Conservation (phyloP, 1,140 invertebrate species). For the Neodiprion pinetum region DNA sequence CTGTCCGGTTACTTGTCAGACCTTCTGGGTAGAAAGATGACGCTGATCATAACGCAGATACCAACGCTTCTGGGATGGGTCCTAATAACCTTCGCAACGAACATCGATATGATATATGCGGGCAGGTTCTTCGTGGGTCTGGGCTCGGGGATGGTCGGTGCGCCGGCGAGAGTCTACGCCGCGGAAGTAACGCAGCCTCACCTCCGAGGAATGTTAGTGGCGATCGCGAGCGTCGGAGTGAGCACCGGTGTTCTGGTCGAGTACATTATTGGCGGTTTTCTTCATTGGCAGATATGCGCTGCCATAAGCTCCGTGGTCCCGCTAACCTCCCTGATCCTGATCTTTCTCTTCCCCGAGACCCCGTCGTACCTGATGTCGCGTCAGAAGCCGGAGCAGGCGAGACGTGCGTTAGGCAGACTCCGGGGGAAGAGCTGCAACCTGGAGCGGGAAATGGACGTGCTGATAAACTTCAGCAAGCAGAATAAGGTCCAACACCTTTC, state of each 20-base stretch:
- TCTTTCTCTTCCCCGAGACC: slow-evolving; percentile 74
- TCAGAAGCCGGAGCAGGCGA: slow-evolving; percentile 68
- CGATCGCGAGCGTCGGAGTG: slow-evolving; percentile 69
- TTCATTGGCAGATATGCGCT: slow-evolving; percentile 68
- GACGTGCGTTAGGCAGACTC: slow-evolving; percentile 66
- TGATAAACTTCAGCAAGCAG: slow-evolving; percentile 69
- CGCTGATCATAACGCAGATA: slow-evolving; percentile 72
- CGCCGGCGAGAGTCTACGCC: slow-evolving; percentile 73
- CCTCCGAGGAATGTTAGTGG: slow-evolving; percentile 71
- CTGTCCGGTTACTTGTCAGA: slow-evolving; percentile 78
- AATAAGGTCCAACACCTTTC: slow-evolving; percentile 68
- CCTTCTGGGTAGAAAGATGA: slow-evolving; percentile 68
- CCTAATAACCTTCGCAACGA: slow-evolving; percentile 65
- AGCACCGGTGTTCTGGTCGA: slow-evolving; percentile 69
- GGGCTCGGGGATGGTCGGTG: slow-evolving; percentile 74
- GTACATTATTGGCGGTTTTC: slow-evolving; percentile 68
- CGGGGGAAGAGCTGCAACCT: slow-evolving; percentile 70
- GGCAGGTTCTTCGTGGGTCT: slow-evolving; percentile 70
- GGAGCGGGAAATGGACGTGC: slow-evolving; percentile 68
- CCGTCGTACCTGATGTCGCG: slow-evolving; percentile 74
- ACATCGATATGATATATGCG: slow-evolving; percentile 69
- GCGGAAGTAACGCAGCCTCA: slow-evolving; percentile 75
- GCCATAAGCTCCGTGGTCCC: slow-evolving; percentile 67
- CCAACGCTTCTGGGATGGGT: slow-evolving; percentile 76
- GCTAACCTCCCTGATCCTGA: slow-evolving; percentile 64